Base-by-base conservation (phyloP, 2,113 vertebrate species). In the Nanorana parkeri region DNA sequence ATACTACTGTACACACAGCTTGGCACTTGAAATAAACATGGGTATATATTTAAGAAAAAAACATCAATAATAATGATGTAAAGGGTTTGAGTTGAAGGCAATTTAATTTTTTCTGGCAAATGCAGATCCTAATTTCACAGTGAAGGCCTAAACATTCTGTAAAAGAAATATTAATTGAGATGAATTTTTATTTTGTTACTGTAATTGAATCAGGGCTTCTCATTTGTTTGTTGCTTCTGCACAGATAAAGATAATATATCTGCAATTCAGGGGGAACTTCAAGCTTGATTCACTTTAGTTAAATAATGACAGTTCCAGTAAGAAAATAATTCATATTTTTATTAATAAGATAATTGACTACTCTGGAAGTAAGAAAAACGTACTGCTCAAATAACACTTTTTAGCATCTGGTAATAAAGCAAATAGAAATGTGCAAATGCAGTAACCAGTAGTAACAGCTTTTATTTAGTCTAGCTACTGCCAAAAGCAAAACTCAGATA, bases 21-120 rank as follows among this genome's bases (percentile, higher is more conserved):
- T 68, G 28, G 64, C 52, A 41, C 4, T 47, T 56, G 65, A 58
- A 79, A 68, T 21, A 29, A 21, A 55, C 60, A 32, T 63, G 29
- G 77, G 52, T 58, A n/a, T 41, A 52, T n/a, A 66, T 77, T 23
- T 29, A n/a, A 65, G 20, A n/a, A 78, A 66, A 6, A 26, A 17
- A 60, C 8, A 47, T n/a, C 47, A 67, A 28, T 66, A 56, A 36
- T 24, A 20, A 55, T 56, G 61, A 36, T 68, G 65, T 3, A 68
- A 17, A 60, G 23, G 23, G 41, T 32, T 4, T 56, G 26, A 36
- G 26, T 6, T 54, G 47, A 66, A 55, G n/a, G 47, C 21, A 68
- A 79, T 41, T 23, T 32, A 29, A 36, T 56, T 36, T 51, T 28
- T 10, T 77, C 23, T 19, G 56, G 17, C 17, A 68, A 17, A 68